Conservation (phyloP, 2,113 vertebrate genomes). For the Lasiurus borealis region DNA sequence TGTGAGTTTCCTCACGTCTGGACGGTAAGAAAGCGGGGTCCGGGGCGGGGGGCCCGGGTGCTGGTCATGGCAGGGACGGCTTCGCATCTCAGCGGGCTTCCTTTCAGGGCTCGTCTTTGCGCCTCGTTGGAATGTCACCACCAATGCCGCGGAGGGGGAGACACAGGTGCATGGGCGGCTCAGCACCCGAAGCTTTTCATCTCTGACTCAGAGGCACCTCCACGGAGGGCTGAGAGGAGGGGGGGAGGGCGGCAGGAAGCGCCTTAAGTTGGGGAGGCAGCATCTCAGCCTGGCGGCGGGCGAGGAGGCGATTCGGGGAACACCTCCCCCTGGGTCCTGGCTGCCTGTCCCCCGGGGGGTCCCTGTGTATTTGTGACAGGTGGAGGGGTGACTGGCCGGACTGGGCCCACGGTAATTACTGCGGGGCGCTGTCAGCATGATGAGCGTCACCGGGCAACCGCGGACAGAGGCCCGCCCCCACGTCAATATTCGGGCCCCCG, state of each 20-base stretch:
- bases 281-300: accelerated
- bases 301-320: neutral
- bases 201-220: accelerated
- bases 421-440: accelerated
- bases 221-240: accelerated
- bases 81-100: accelerated
- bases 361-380: accelerated
- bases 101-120: neutral
- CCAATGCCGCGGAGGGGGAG: accelerated
- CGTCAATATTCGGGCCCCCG: accelerated
- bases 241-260: accelerated
- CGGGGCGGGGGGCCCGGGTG: accelerated
- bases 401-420: accelerated
- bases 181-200: neutral
- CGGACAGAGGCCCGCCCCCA: neutral
- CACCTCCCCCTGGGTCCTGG: accelerated
- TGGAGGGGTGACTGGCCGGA: accelerated
- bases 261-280: accelerated
- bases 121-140: too few species aligned
- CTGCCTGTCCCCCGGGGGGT: neutral
- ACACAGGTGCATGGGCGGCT: accelerated
- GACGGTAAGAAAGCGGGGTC: accelerated
- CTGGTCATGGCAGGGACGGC: accelerated
- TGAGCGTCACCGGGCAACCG: accelerated
- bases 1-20: accelerated